phyloP scores from a whole-genome alignment of 2,113 vertebrate genomes.

The Regulus satrapa region DNA sequence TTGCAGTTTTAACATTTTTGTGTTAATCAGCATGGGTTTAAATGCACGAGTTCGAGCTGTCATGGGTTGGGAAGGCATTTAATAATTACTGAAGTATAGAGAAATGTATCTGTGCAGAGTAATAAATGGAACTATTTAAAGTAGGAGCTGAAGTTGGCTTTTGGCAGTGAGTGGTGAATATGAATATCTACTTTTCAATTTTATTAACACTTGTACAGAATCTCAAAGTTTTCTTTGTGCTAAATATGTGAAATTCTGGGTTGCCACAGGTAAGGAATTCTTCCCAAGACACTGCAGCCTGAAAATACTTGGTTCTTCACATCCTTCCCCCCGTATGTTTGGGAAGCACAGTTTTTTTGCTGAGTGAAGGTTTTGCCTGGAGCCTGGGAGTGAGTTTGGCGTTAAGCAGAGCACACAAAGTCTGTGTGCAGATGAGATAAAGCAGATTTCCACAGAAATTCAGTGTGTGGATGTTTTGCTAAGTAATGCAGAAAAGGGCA shows the following conservation, averaged over 20 bases:
- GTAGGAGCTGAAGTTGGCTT: background rate
- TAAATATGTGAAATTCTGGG: background rate
- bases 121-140: background rate
- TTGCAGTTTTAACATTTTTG: background rate
- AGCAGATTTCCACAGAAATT: background rate
- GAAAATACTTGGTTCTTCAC: background rate
- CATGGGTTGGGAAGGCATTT: background rate
- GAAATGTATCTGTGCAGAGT: background rate
- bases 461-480: accelerated
- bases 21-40: background rate
- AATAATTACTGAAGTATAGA: background rate
- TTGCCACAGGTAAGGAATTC: background rate
- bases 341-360: background rate
- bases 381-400: background rate
- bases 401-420: no score
- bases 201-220: background rate
- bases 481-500: background rate
- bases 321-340: background rate
- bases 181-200: background rate
- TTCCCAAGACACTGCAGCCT: background rate
- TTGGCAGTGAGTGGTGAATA: background rate
- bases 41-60: background rate
- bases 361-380: background rate
- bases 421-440: background rate
- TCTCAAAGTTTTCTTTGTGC: background rate